Evolutionary conservation across 2,797 vertebrate genomes (phyloP).

Genomic region (Galagoides demidoff): DNA sequence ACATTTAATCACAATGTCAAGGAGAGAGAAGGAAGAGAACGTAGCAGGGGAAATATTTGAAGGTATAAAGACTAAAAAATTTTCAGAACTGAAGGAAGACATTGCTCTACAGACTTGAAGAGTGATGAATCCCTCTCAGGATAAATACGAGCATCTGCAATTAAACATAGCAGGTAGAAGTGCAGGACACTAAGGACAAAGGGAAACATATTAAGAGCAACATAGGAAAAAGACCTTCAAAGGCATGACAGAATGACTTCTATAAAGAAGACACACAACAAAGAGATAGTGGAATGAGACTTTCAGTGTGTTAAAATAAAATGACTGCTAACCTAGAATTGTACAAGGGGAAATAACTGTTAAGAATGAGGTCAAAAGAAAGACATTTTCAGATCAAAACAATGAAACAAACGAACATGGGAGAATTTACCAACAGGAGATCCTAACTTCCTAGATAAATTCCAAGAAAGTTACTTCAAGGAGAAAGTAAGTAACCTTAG

Average conservation of each 20-base stretch:
- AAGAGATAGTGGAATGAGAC: neutral
- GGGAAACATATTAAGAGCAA: constrained; percentile 4
- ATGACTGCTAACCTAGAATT: neutral
- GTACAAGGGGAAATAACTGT: neutral
- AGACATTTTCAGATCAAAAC: neutral
- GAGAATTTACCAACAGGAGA: neutral
- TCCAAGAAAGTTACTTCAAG: constrained; percentile 27
- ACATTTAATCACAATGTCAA: constrained; percentile 21
- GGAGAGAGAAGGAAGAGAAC: neutral
- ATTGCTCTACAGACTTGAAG: constrained; percentile 10
- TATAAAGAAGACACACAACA: neutral
- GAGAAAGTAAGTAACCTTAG: neutral
- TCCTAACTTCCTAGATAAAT: neutral
- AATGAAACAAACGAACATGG: neutral
- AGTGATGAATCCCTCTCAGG: neutral
- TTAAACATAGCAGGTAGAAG: neutral
- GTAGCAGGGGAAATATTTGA: neutral
- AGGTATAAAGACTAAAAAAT: neutral
- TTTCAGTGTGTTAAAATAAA: neutral
- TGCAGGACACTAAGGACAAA: neutral
- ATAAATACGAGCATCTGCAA: neutral
- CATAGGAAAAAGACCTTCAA: neutral
- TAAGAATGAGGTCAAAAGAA: constrained; percentile 32
- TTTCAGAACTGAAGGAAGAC: neutral
- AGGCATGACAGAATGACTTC: neutral